These are phyloP conservation scores for Axis porcinus DNA, from an alignment of 2,113 vertebrate species.

Conservation along the genomic window DNA sequence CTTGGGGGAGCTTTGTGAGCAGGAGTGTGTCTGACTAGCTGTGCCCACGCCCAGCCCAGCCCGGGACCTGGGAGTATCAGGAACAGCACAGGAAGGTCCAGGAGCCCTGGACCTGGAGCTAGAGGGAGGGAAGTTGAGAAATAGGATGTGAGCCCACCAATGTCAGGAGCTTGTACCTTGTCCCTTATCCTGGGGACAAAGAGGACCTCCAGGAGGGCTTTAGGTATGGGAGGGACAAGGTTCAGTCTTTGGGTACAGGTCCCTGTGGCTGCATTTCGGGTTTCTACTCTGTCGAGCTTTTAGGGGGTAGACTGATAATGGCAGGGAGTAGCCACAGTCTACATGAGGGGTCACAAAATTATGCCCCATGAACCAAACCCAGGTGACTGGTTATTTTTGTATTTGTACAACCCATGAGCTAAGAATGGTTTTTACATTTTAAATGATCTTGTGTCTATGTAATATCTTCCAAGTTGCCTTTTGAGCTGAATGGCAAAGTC, in stretches of 20 bases:
- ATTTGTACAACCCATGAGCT: neutral
- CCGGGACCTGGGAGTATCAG: neutral
- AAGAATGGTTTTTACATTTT: neutral
- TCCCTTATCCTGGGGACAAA: neutral
- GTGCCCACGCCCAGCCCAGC: neutral
- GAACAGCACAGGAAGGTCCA: neutral
- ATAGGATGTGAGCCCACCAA: neutral
- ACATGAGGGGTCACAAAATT: neutral
- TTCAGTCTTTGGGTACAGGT: neutral
- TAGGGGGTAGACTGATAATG: neutral
- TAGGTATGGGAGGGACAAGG: neutral
- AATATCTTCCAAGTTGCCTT: neutral
- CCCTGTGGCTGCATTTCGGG: neutral
- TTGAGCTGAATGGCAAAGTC: neutral
- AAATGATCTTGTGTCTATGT: neutral
- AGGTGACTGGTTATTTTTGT: neutral
- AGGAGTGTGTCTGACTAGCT: neutral
- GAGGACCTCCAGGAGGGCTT: neutral
- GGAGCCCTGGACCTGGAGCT: neutral
- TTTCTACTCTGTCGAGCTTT: neutral
- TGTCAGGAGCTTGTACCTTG: neutral
- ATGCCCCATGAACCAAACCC: neutral
- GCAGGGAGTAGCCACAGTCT: neutral
- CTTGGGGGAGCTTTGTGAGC: neutral
- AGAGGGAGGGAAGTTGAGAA: neutral